Evolutionary conservation across 2,888 invertebrate species (phyloP).

Genomic region (Dolichopus griseipennis): DNA sequence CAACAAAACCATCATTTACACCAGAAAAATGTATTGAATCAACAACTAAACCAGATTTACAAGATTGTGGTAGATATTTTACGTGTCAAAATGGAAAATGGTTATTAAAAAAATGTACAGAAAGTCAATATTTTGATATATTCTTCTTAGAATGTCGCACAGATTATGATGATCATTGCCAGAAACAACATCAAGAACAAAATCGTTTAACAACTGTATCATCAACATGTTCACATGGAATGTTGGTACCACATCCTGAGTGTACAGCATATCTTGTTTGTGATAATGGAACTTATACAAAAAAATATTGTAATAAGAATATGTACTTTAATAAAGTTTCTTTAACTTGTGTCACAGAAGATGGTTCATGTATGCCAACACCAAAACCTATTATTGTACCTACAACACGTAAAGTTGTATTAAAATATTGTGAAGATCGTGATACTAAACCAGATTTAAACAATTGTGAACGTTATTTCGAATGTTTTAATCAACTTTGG

Average conservation of each 20-base stretch:
- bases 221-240: background rate
- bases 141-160: background rate
- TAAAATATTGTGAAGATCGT: background rate
- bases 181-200: background rate
- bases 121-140: background rate
- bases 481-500: background rate
- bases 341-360: background rate
- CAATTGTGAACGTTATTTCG: background rate
- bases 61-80: background rate
- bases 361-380: background rate
- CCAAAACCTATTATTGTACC: background rate
- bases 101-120: background rate
- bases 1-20: background rate
- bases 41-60: background rate
- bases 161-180: background rate
- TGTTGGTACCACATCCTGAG: background rate
- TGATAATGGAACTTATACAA: background rate
- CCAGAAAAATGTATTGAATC: background rate
- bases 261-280: conserved; percentile 11
- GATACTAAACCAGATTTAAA: background rate
- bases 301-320: background rate
- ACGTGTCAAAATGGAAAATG: background rate
- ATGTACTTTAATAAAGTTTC: background rate
- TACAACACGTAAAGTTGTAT: background rate
- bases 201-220: too few relatives aligned